Evolutionary conservation across 1,140 invertebrate species (phyloP).

Genomic region (Orius laevigatus): DNA sequence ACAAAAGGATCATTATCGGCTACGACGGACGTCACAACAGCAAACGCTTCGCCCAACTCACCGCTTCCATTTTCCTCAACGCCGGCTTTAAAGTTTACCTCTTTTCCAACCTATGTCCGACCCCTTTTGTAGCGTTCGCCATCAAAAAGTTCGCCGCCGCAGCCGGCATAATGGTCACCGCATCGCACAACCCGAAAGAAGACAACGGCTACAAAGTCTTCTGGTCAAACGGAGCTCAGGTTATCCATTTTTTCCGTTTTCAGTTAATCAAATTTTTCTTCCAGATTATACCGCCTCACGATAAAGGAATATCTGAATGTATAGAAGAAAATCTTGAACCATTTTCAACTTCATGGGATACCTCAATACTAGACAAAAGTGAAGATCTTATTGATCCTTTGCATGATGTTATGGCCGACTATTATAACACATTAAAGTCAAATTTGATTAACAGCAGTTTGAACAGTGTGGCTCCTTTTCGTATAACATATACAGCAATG

Average conservation of each 20-base stretch:
- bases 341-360: conserved; percentile 47
- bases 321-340: conserved; percentile 69
- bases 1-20: conserved; percentile 60
- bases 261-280: conserved; percentile 10
- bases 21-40: conserved; percentile 93
- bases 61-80: conserved; percentile 66
- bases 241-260: conserved; percentile 19
- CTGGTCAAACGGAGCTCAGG: conserved; percentile 83
- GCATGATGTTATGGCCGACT: conserved; percentile 41
- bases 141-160: conserved; percentile 50
- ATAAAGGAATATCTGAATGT: conserved; percentile 65
- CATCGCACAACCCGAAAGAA: conserved; percentile 97
- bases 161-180: conserved; percentile 89
- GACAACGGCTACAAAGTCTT: conserved; percentile 99
- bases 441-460: conserved; percentile 3
- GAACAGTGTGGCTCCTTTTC: conserved; percentile 44
- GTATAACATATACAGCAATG: conserved; percentile 88
- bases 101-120: conserved; percentile 68
- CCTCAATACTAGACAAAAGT: conserved; percentile 21
- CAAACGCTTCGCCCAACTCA: conserved; percentile 73
- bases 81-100: conserved; percentile 67
- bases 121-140: conserved; percentile 81
- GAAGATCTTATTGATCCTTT: conserved; percentile 36
- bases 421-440: conserved; percentile 38
- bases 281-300: conserved; percentile 82